These are phyloP conservation scores for Dolichomitus sp. DNA, from an alignment of 2,888 invertebrate genomes.

Conservation along the genomic window DNA sequence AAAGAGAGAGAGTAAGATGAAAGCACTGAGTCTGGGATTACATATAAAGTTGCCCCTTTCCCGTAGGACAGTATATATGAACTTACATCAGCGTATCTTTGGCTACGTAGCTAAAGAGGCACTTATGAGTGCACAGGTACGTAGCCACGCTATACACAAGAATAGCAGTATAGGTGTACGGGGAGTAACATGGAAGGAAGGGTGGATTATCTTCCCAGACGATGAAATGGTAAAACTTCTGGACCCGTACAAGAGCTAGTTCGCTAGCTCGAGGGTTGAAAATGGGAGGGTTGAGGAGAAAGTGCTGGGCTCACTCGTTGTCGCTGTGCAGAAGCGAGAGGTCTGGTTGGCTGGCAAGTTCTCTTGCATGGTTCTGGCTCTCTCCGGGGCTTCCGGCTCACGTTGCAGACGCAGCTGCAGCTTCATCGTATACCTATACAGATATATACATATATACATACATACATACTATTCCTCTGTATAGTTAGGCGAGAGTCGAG, in stretches of 20 bases:
- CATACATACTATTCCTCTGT: background rate
- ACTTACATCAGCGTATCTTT: slow-evolving; percentile 56
- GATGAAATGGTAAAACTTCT: slow-evolving; percentile 81
- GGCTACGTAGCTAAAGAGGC: slow-evolving; percentile 55
- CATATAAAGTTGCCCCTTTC: slow-evolving; percentile 46
- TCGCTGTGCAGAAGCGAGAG: slow-evolving; percentile 41
- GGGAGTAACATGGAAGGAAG: slow-evolving; percentile 41
- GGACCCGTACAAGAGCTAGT: slow-evolving; percentile 60
- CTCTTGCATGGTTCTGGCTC: slow-evolving; percentile 66
- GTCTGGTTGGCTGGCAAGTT: slow-evolving; percentile 30
- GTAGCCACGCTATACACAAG: slow-evolving; percentile 4
- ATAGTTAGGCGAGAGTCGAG: slow-evolving; percentile 26
- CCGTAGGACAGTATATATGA: slow-evolving; percentile 12
- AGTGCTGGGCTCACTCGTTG: slow-evolving; percentile 54
- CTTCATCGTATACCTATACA: slow-evolving; percentile 25
- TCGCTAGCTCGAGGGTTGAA: slow-evolving; percentile 64
- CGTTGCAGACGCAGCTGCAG: slow-evolving; percentile 68
- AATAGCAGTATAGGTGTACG: slow-evolving; percentile 49
- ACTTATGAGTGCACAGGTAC: slow-evolving; percentile 61
- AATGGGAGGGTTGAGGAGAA: slow-evolving; percentile 67
- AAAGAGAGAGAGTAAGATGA: slow-evolving; percentile 15
- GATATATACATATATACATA: slow-evolving; percentile 17
- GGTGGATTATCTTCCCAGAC: slow-evolving; percentile 81
- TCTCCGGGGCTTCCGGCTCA: slow-evolving; percentile 51
- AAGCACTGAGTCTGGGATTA: slow-evolving; percentile 56